These are phyloP conservation scores for Micrastur ruficollis DNA, from an alignment of 2,797 vertebrate genomes.

Conservation along the genomic window DNA sequence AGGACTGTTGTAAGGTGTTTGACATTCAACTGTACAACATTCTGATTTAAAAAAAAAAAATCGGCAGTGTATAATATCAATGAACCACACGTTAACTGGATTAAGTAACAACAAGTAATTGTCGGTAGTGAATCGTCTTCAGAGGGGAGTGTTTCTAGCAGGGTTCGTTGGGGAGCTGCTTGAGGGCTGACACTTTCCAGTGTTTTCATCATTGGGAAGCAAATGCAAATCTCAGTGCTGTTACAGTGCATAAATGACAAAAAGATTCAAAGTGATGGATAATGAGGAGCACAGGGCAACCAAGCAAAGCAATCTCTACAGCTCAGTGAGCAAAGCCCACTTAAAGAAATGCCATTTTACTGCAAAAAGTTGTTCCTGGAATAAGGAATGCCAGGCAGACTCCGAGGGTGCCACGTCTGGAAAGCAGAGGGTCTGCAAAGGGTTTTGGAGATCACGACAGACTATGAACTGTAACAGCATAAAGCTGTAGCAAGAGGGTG, in stretches of 20 bases:
- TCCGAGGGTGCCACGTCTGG: not conserved
- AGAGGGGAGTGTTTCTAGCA: not conserved
- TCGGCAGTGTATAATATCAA: constrained; percentile 18
- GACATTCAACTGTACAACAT: not conserved
- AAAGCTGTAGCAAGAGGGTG: not conserved
- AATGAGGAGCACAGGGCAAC: constrained; percentile 20
- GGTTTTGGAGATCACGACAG: not conserved
- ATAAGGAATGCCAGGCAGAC: not conserved
- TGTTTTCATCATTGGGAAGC: not conserved
- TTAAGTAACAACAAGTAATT: constrained; percentile 8
- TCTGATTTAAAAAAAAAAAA: constrained; percentile 34
- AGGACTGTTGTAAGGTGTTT: constrained; percentile 24
- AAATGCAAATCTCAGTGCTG: constrained; percentile 20
- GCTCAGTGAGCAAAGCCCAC: not conserved
- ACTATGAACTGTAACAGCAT: not conserved
- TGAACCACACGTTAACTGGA: not conserved
- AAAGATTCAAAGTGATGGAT: constrained; percentile 22
- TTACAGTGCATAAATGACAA: constrained; percentile 22
- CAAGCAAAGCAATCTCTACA: not conserved
- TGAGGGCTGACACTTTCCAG: not conserved
- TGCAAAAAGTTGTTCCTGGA: not conserved
- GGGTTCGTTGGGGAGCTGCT: constrained; percentile 1
- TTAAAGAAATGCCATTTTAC: not conserved
- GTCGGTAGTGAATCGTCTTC: constrained; percentile 39
- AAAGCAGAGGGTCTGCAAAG: not conserved